Evolutionary conservation across 2,797 vertebrate genomes (phyloP).

Genomic region (Gymnopithys bicolor): DNA sequence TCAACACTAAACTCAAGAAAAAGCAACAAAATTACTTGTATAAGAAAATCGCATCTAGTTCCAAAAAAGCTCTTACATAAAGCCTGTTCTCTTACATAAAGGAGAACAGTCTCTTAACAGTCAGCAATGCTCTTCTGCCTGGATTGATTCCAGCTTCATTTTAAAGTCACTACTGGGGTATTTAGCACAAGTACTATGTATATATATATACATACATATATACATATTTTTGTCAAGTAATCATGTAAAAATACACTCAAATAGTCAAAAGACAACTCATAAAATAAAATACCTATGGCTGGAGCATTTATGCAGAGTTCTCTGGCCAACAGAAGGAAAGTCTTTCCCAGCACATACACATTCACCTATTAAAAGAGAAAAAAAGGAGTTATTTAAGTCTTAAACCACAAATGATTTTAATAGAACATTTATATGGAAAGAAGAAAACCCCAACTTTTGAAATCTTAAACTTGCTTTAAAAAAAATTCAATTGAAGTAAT

Average conservation of each 20-base stretch:
- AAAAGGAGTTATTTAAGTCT: background rate
- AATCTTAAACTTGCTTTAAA: background rate
- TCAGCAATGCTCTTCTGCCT: background rate
- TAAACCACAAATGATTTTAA: conserved; percentile 24
- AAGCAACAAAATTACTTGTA: background rate
- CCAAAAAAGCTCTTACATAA: background rate
- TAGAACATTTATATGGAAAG: background rate
- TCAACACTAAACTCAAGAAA: background rate
- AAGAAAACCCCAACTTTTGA: background rate
- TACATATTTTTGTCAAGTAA: background rate
- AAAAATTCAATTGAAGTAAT: background rate
- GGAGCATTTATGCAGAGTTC: conserved; percentile 98
- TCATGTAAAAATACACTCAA: background rate
- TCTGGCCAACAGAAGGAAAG: conserved; percentile 90
- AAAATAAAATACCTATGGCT: conserved; percentile 89
- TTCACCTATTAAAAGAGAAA: conserved; percentile 86
- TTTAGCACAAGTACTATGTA: background rate
- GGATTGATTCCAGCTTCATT: background rate
- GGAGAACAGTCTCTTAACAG: background rate
- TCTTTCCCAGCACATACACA: conserved; percentile 93
- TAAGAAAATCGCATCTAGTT: background rate
- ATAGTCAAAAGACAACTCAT: conserved; percentile 13
- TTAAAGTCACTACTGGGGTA: background rate
- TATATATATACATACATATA: background rate
- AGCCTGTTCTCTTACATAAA: background rate